Evolutionary conservation across 2,797 vertebrate species (phyloP).

Genomic region (Falco rusticolus): DNA sequence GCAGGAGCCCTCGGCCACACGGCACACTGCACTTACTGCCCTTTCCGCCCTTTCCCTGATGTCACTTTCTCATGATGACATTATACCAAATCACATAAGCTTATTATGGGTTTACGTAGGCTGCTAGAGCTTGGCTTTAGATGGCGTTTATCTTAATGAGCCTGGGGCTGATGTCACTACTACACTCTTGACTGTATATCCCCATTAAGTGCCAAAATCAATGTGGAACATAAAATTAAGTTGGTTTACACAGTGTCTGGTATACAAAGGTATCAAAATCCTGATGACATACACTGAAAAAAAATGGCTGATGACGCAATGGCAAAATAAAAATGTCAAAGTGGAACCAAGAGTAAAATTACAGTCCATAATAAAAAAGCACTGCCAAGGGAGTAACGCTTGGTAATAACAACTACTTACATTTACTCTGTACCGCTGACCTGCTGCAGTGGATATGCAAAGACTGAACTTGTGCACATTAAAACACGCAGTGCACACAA

Average conservation of each 20-base stretch:
- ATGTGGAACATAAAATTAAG: background rate
- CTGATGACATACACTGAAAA: background rate
- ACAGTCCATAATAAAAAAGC: background rate
- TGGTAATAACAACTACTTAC: background rate
- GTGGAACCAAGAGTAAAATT: background rate
- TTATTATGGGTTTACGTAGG: conserved; percentile 64
- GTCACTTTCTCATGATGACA: conserved; percentile 68
- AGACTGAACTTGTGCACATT: background rate
- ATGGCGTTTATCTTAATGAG: conserved; percentile 51
- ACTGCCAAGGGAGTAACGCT: background rate
- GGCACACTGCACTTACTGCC: background rate
- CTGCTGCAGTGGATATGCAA: background rate
- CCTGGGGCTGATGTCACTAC: conserved; percentile 8
- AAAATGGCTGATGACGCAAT: background rate
- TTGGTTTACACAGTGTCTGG: background rate
- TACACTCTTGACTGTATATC: background rate
- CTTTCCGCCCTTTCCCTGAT: conserved; percentile 54
- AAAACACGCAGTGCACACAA: background rate
- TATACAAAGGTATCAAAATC: conserved; percentile 15
- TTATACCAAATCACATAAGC: conserved; percentile 58
- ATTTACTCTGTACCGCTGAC: background rate
- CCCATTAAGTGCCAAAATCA: background rate
- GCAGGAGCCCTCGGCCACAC: background rate
- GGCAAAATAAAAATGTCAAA: background rate
- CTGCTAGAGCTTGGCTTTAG: conserved; percentile 50